Evolutionary conservation across 2,113 vertebrate genomes (phyloP).

Genomic region (Salminus brasiliensis): DNA sequence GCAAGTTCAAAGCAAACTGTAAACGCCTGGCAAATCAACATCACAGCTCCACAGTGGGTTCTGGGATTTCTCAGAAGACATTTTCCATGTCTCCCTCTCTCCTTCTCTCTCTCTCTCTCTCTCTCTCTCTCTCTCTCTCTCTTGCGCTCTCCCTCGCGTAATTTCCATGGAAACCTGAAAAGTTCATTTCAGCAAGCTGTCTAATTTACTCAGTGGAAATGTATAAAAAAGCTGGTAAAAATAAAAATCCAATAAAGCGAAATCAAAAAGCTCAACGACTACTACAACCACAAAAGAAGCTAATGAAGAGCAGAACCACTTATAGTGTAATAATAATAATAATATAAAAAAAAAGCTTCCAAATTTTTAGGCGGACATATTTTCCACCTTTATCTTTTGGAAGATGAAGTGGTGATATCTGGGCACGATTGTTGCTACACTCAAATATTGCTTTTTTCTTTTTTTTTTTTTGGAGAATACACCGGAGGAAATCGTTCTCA

Average conservation of each 20-base stretch:
- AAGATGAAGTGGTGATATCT: conserved; percentile 65
- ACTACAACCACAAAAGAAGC: conserved; percentile 56
- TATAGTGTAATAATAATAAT: conserved; percentile 57
- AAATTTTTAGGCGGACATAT: conserved; percentile 38
- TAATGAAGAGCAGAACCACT: conserved; percentile 58
- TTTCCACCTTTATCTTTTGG: conserved; percentile 50
- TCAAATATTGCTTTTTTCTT: conserved; percentile 46
- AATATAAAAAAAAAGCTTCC: conserved; percentile 51
- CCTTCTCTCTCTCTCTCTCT: background rate
- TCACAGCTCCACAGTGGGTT: background rate
- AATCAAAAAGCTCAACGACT: conserved; percentile 51
- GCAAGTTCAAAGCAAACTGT: background rate
- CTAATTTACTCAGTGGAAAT: conserved; percentile 68
- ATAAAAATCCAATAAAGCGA: conserved; percentile 63
- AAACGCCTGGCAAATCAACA: background rate
- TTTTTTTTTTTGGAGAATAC: conserved; percentile 53
- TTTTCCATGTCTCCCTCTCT: background rate
- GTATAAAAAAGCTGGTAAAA: conserved; percentile 57
- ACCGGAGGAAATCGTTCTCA: conserved; percentile 46
- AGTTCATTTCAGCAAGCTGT: conserved; percentile 64
- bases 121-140: background rate
- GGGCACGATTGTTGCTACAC: conserved; percentile 62
- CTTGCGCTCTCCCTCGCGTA: conserved; percentile 7
- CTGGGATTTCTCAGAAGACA: conserved; percentile 12
- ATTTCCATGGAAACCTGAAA: conserved; percentile 59